phyloP scores from a whole-genome alignment of 1,140 invertebrate species.

The Pseudomyrmex concolor region DNA sequence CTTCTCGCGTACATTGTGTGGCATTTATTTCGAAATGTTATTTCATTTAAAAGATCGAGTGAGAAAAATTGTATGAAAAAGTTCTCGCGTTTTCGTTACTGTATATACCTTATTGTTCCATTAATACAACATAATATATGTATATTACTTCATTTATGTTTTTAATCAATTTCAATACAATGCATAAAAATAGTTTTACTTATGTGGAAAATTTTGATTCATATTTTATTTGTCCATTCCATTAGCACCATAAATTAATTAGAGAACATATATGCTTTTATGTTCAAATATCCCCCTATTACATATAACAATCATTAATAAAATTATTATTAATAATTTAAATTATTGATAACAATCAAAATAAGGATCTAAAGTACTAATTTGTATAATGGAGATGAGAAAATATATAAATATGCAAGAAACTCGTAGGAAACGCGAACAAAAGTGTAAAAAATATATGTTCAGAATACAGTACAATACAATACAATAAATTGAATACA shows the following conservation, averaged over 20 bases:
- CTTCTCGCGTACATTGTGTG: conserved; percentile 4
- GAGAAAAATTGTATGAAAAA: conserved; percentile 36
- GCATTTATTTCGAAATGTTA: conserved; percentile 48
- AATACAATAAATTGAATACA: not conserved
- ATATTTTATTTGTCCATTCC: conserved; percentile 37
- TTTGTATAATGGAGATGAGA: not conserved
- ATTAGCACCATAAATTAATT: conserved; percentile 43
- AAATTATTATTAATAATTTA: conserved; percentile 11
- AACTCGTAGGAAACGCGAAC: conserved; percentile 18
- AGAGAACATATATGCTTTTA: not conserved
- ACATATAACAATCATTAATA: conserved; percentile 2
- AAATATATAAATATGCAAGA: not conserved
- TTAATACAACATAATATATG: conserved; percentile 45
- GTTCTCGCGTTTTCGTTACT: conserved; percentile 3
- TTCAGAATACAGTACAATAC: not conserved
- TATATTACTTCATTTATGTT: conserved; percentile 20
- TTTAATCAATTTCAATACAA: conserved; percentile 43
- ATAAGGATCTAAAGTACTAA: not conserved
- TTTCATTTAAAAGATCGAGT: conserved; percentile 48
- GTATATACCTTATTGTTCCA: conserved; percentile 30
- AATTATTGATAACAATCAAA: not conserved
- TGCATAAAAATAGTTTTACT: conserved; percentile 7
- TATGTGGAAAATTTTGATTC: conserved; percentile 18
- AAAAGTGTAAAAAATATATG: too few species aligned
- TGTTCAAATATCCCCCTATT: not conserved